A percentile compares a stretch with the other conserved stretches of the same genome.
These are phyloP conservation scores for Ictidomys tridecemlineatus DNA, from an alignment of 2,113 vertebrate species.

Conservation along the genomic window DNA sequence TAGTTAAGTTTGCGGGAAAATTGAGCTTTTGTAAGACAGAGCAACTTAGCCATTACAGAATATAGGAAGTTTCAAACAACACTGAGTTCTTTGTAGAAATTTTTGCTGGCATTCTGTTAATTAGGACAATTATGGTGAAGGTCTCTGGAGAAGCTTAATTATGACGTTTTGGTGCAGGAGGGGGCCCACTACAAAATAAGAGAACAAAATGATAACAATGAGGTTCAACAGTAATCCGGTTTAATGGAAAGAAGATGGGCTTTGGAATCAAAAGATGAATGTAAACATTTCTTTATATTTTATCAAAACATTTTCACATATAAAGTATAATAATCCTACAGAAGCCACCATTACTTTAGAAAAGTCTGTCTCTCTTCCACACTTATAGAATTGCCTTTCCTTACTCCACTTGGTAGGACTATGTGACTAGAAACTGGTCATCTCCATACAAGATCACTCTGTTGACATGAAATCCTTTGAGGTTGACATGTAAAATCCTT, in stretches of 20 bases:
- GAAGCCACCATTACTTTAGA: not conserved
- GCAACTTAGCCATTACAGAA: too few relatives aligned
- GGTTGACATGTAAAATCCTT: not conserved
- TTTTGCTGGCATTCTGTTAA: too few relatives aligned
- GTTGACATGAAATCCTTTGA: not conserved
- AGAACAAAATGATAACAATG: not conserved
- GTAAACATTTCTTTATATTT: not conserved
- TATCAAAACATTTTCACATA: not conserved
- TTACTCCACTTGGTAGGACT: not conserved
- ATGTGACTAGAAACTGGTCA: not conserved
- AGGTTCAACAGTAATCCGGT: not conserved
- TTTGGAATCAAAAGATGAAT: not conserved
- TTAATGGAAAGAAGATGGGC: not conserved
- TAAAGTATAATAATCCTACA: not conserved
- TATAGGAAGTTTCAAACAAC: too few relatives aligned
- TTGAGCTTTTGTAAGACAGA: too few relatives aligned
- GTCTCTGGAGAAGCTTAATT: too few relatives aligned
- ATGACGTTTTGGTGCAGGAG: too few relatives aligned
- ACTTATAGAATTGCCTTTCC: not conserved
- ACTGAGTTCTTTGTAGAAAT: too few relatives aligned
- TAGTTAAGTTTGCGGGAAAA: too few relatives aligned
- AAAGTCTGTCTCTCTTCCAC: not conserved
- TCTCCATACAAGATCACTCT: not conserved
- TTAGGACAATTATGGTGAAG: too few relatives aligned
- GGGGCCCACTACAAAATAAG: too few relatives aligned